phyloP scores from a whole-genome alignment of 2,113 vertebrate genomes.

The Megaceryle maxima region DNA sequence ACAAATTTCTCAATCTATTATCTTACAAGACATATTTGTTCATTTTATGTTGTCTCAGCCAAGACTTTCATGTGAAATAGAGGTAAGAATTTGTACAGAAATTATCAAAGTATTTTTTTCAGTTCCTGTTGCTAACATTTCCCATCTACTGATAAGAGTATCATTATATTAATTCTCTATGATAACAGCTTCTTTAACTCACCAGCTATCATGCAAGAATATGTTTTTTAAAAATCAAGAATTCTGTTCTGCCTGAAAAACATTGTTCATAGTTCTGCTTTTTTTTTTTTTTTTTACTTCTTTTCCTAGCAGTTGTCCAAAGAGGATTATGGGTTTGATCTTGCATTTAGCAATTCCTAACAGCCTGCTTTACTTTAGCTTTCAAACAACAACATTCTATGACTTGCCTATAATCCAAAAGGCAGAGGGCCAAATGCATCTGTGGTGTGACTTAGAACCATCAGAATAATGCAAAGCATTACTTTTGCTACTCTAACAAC shows the following conservation, averaged over 20 bases:
- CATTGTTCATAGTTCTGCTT: neutral
- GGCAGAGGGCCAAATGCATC: constrained; percentile 49
- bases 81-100: constrained; percentile 50
- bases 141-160: neutral
- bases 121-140: neutral
- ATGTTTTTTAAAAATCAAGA: neutral
- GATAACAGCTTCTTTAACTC: constrained; percentile 38
- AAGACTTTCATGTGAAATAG: constrained; percentile 29
- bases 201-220: neutral
- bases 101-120: constrained; percentile 57
- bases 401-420: constrained; percentile 56
- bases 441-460: constrained; percentile 16
- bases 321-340: constrained; percentile 54
- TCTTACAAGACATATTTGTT: neutral
- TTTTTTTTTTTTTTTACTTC: neutral
- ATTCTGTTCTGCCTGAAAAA: constrained; percentile 1
- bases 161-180: constrained; percentile 17
- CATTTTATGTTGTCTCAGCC: constrained; percentile 35
- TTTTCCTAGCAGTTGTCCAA: constrained; percentile 45
- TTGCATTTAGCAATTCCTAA: constrained; percentile 55
- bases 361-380: constrained; percentile 62
- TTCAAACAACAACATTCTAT: constrained; percentile 54
- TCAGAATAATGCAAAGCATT: neutral
- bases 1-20: neutral
- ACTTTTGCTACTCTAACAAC: neutral